A percentile compares a stretch with the other conserved stretches of the same genome.
These are phyloP conservation scores for Drosophila tani DNA, from an alignment of 1,140 invertebrate genomes.

Conservation along the genomic window DNA sequence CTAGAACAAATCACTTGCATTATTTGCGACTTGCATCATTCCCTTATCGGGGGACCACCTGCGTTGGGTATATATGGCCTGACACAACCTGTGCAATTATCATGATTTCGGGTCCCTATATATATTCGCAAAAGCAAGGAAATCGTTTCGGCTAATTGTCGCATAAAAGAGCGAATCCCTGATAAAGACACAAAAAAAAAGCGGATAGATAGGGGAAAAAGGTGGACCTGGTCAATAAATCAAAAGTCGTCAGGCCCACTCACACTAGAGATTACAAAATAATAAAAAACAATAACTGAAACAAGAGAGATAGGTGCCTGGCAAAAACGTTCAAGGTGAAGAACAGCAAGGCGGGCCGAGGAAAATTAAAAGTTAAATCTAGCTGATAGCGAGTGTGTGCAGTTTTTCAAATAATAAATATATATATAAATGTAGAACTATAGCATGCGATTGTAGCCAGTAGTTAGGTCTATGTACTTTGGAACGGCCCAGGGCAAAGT, in stretches of 20 bases:
- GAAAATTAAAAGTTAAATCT: constrained; percentile 17
- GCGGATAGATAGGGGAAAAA: constrained; percentile 30
- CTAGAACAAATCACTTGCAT: neutral
- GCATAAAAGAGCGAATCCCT: constrained; percentile 45
- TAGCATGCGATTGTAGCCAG: constrained; percentile 34
- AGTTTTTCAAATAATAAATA: constrained; percentile 29
- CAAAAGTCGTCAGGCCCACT: constrained; percentile 32
- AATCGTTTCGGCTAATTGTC: constrained; percentile 20
- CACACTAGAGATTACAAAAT: constrained; percentile 23
- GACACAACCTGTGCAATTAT: constrained; percentile 34
- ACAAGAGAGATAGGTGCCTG: constrained; percentile 1
- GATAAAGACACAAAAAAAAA: constrained; percentile 29
- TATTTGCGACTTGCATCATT: neutral
- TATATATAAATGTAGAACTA: constrained; percentile 19
- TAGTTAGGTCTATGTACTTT: constrained; percentile 37
- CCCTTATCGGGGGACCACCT: constrained; percentile 29
- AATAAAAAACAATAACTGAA: constrained; percentile 15
- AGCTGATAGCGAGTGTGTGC: constrained; percentile 48
- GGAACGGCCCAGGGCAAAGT: constrained; percentile 54
- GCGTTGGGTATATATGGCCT: constrained; percentile 13
- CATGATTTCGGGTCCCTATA: constrained; percentile 16
- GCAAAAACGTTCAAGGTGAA: constrained; percentile 12
- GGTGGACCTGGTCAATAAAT: constrained; percentile 48
- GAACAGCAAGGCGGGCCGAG: constrained; percentile 10
- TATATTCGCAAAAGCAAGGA: constrained; percentile 14